phyloP scores from a whole-genome alignment of 2,888 invertebrate genomes.

The Noctua janthina region DNA sequence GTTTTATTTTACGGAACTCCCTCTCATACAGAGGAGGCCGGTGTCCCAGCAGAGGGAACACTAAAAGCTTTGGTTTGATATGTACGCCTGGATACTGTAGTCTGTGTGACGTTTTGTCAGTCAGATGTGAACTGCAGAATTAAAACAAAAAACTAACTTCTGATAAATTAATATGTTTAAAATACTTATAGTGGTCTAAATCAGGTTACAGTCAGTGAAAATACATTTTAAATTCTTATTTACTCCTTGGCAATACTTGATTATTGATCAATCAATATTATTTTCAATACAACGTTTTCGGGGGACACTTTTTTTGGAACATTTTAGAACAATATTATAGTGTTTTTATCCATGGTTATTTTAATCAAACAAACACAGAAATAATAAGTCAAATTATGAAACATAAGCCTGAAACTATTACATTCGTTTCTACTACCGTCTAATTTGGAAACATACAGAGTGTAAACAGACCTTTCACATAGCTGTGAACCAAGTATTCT shows the following conservation, averaged over 20 bases:
- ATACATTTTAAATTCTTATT: not conserved
- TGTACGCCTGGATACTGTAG: not conserved
- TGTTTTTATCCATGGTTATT: not conserved
- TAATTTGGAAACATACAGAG: not conserved
- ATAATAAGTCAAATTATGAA: not conserved
- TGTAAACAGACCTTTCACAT: no score
- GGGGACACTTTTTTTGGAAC: not conserved
- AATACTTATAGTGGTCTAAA: not conserved
- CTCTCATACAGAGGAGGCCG: not conserved
- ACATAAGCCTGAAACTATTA: not conserved
- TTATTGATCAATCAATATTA: not conserved
- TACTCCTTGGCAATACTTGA: not conserved
- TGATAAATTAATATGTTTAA: no score
- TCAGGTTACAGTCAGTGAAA: not conserved
- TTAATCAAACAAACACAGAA: not conserved
- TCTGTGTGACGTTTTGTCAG: not conserved
- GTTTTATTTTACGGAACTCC: not conserved
- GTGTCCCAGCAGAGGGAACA: not conserved
- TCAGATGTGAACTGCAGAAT: not conserved
- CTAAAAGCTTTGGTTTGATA: not conserved
- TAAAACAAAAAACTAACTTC: not conserved
- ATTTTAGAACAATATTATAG: not conserved
- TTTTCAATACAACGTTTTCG: not conserved
- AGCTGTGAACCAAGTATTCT: no score
- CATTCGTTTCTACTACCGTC: not conserved